Evolutionary conservation across 1,140 invertebrate genomes (phyloP).

Genomic region (Saccostrea glomerata): DNA sequence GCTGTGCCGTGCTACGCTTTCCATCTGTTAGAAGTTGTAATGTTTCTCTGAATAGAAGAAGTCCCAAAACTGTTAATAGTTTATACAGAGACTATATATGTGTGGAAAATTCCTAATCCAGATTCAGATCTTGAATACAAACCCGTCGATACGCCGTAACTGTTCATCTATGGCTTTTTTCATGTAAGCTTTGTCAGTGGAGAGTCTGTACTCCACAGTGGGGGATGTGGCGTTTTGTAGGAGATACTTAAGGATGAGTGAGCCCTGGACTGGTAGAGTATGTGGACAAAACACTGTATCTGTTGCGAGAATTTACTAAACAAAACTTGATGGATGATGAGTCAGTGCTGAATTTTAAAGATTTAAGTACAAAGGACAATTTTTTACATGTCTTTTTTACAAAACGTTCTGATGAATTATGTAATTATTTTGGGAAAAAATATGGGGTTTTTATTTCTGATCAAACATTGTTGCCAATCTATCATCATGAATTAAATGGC

Average conservation of each 20-base stretch:
- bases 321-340: too few species aligned
- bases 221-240: background rate
- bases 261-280: background rate
- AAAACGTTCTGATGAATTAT: too few species aligned
- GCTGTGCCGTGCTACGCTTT: background rate
- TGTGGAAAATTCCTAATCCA: too few species aligned
- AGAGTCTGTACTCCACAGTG: background rate
- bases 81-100: too few species aligned
- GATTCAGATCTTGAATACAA: background rate
- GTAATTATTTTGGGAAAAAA: too few species aligned
- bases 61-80: too few species aligned
- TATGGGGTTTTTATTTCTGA: too few species aligned
- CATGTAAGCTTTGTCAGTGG: background rate
- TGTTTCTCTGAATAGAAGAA: background rate
- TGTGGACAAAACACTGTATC: conserved; percentile 35
- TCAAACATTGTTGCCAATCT: too few species aligned
- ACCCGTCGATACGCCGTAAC: conserved; percentile 12
- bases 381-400: too few species aligned
- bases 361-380: too few species aligned
- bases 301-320: background rate
- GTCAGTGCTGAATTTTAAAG: too few species aligned
- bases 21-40: background rate
- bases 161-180: background rate
- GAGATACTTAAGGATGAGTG: conserved; percentile 9
- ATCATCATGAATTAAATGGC: too few species aligned